Percentiles rank a stretch among this genome's conserved stretches.
Conservation (phyloP, 2,113 vertebrate genomes). For the Phrynosoma platyrhinos region DNA sequence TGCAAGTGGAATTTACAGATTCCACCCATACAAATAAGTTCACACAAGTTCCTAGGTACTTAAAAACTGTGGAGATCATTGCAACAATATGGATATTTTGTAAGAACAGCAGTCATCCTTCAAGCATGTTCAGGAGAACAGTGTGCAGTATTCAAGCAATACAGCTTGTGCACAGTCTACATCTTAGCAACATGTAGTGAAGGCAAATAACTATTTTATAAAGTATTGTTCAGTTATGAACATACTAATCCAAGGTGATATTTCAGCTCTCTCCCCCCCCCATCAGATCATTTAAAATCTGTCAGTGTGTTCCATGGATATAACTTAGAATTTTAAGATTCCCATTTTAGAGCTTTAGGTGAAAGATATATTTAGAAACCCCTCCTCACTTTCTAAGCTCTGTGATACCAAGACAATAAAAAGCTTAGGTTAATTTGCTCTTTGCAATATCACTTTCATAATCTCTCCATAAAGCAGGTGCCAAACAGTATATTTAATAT, state of each 20-base stretch:
- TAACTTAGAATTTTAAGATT: accelerated
- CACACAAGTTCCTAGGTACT: background rate
- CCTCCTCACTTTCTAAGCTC: background rate
- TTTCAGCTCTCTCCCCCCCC: background rate
- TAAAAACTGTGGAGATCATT: background rate
- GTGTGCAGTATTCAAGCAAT: accelerated
- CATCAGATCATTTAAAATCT: background rate
- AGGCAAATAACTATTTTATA: no score
- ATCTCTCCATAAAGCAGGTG: conserved; percentile 4
- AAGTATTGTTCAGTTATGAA: background rate
- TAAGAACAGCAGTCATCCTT: background rate
- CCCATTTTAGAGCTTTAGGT: conserved; percentile 6
- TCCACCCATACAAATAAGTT: background rate
- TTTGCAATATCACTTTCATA: background rate
- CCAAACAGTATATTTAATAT: background rate
- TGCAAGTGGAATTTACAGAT: background rate
- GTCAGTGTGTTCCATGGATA: background rate
- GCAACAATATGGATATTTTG: background rate
- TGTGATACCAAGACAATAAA: background rate
- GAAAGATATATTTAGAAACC: background rate
- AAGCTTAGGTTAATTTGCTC: conserved; percentile 19
- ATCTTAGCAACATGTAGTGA: background rate
- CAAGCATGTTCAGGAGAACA: background rate
- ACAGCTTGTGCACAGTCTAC: no score
- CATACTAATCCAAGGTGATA: background rate